Evolutionary conservation across 2,113 vertebrate genomes (phyloP), one percentile per base, ranked within the genome.

Genomic region (Hirundichthys speculiger): DNA sequence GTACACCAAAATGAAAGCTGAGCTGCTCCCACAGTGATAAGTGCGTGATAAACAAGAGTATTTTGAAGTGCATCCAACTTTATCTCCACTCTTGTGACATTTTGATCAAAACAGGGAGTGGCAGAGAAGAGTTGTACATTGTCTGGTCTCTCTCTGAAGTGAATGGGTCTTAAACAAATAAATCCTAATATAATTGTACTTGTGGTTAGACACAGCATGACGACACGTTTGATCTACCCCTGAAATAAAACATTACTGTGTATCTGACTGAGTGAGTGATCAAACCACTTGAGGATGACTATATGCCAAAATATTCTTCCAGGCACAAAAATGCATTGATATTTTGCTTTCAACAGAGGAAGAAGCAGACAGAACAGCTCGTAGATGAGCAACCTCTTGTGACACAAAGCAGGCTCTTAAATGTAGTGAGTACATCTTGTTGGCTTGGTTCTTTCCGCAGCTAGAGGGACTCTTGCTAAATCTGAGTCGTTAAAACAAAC

Each of bases 401-500:
- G 80, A 84, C 72, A 84, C 34, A 53, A 81, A 84, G 79, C 72
- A 53, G 60, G 49, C 30, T 12, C 56, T 69, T 34, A 47, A 69
- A 74, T 39, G 39, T 27, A 76, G 65, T 40, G 73, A 84, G 69
- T 69, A 61, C 20, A 45, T 79, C 84, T 85, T 30, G 69, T 79
- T 79, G 71, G 85, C 71, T 67, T 22, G 71, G 85, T 83, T 84
- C 71, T 64, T 82, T 77, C 46, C 76, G 69, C 16, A 25, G 84
- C 77, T 47, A 30, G 53, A 78, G 79, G 87, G 83, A 82, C 84
- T 73, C 79, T 85, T 84, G 82, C 89, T 87, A 86, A 89, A 73
- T 75, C 66, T 50, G 83, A 88, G 79, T 67, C 75, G 82, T 87
- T 88, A 84, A 92, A 93, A 92, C 89, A 91, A 91, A 92, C 87